Base-by-base conservation (phyloP, 2,113 vertebrate genomes). In the Upupa epops region DNA sequence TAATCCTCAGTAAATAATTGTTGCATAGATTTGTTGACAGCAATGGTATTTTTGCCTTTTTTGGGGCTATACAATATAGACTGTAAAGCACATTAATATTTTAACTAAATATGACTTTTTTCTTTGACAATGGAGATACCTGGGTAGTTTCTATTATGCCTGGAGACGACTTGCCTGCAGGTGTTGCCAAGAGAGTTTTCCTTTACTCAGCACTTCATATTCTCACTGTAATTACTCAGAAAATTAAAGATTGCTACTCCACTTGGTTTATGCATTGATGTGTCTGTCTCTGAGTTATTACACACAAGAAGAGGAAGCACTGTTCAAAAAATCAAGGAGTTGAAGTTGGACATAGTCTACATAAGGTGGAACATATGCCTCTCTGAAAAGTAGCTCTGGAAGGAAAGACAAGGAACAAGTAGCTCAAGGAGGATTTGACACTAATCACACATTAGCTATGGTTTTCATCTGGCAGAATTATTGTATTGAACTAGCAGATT, bases 391-490 rank as follows among this genome's bases (percentile, higher is more conserved):
- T n/a, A n/a, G n/a, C n/a, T n/a, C n/a, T n/a, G n/a, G n/a, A n/a
- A 46, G 63, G 19, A 91, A 66, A 77, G 9, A n/a, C 11, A 64
- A 70, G 45, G n/a, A 17, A 24, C 22, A 61, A 83, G 76, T 60
- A 91, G 52, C 60, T 61, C 25, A 58, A 15, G 21, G 24, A 68
- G 64, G 26, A 16, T 83, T 81, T 81, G 55, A 72, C 42, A 14
- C 46, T 82, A 93, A 83, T 75, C 40, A 78, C 63, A 93, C 16
- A 64, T 83, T 92, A 88, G 70, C 32, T 93, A 58, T 45, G 61
- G 29, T 74, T 91, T 94, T 86, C 36, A 45, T 72, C 65, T 83
- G 80, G 49, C 45, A 75, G 54, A 90, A 74, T 64, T 63, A 68
- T 80, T 77, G 63, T 74, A 83, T 34, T 90, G 71, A 83, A 56